These are phyloP conservation scores for Hirtodrosophila alboralis DNA, from an alignment of 2,888 invertebrate genomes.

Conservation along the genomic window DNA sequence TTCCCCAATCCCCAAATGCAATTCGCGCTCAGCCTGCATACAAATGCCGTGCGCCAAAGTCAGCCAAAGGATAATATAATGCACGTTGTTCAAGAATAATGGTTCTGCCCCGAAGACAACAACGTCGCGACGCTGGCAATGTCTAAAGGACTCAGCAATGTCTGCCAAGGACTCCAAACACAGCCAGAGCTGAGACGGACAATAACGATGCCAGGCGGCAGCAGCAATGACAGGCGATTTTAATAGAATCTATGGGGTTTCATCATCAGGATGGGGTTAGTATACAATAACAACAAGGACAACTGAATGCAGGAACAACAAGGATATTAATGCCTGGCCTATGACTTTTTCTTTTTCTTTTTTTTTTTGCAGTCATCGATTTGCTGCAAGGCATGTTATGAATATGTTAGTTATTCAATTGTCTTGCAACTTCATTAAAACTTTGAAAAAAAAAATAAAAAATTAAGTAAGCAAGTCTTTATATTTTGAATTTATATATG, in stretches of 20 bases:
- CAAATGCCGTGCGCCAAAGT: slow-evolving; percentile 60
- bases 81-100: slow-evolving; percentile 76
- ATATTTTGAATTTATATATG: too few relatives aligned
- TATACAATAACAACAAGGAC: too few relatives aligned
- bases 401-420: slow-evolving; percentile 46
- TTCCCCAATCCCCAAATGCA: slow-evolving; percentile 65
- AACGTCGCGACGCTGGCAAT: slow-evolving; percentile 54
- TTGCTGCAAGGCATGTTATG: slow-evolving; percentile 35
- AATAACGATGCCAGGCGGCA: slow-evolving; percentile 72
- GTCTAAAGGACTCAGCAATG: slow-evolving; percentile 67
- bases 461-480: too few relatives aligned
- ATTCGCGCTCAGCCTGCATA: slow-evolving; percentile 75
- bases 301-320: slow-evolving; percentile 16
- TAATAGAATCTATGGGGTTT: slow-evolving; percentile 71
- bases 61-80: slow-evolving; percentile 76
- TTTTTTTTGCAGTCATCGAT: slow-evolving; percentile 36
- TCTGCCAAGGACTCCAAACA: slow-evolving; percentile 51
- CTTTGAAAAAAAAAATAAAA: neutral
- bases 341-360: too few relatives aligned
- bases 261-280: slow-evolving; percentile 1
- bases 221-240: slow-evolving; percentile 81
- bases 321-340: slow-evolving; percentile 51
- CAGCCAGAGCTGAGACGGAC: slow-evolving; percentile 49
- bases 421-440: slow-evolving; percentile 21
- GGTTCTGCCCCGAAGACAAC: slow-evolving; percentile 76